phyloP scores from a whole-genome alignment of 2,113 vertebrate species.

The Myocastor coypus region DNA sequence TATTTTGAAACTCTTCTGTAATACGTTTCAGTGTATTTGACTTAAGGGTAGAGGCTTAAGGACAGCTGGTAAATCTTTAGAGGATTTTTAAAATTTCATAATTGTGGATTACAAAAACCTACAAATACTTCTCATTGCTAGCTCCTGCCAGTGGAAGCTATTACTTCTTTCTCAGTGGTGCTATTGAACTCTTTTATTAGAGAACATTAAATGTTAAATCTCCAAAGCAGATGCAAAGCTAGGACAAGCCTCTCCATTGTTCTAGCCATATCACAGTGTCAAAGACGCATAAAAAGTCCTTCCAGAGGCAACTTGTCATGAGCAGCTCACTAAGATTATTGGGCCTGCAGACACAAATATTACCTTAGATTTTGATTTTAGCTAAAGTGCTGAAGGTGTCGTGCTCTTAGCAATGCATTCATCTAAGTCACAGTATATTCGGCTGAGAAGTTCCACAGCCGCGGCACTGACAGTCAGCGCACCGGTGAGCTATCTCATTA shows the following conservation, averaged over 20 bases:
- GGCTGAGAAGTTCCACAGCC: neutral
- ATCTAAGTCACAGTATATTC: conserved; percentile 16
- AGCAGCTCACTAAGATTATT: neutral
- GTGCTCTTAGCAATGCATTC: neutral
- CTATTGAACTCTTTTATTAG: neutral
- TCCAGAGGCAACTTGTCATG: neutral
- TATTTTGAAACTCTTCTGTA: neutral
- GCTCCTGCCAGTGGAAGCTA: neutral
- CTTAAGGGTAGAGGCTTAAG: neutral
- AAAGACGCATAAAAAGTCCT: neutral
- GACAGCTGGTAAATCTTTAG: conserved; percentile 3
- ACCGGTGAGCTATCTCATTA: neutral
- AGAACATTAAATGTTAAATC: neutral
- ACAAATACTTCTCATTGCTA: neutral
- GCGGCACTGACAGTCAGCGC: neutral
- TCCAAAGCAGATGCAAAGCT: neutral
- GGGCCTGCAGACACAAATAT: neutral
- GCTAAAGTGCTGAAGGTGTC: neutral
- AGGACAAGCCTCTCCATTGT: neutral
- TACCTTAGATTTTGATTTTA: neutral
- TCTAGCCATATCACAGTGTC: neutral
- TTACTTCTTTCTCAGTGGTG: neutral
- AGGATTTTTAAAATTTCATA: neutral
- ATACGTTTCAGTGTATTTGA: conserved; percentile 25
- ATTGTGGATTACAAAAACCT: neutral